Conservation (phyloP, 1,140 invertebrate genomes). For the Hypothenemus hampei region DNA sequence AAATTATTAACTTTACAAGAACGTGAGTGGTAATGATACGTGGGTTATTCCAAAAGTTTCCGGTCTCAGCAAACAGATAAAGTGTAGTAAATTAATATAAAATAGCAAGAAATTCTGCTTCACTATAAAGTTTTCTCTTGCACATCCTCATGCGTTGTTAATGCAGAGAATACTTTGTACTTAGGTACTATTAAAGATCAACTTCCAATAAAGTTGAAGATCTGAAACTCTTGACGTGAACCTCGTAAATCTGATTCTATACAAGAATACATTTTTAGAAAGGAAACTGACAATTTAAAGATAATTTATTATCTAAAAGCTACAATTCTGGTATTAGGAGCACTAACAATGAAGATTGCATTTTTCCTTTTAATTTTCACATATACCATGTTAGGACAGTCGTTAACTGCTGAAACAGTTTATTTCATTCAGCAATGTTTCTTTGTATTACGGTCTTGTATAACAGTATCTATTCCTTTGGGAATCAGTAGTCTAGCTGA, state of each 20-base stretch:
- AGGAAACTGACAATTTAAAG: slow-evolving; percentile 34
- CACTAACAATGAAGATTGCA: slow-evolving; percentile 62
- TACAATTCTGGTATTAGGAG: slow-evolving; percentile 35
- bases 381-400: slow-evolving; percentile 61
- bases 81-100: too few species aligned
- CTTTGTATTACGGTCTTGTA: slow-evolving; percentile 63
- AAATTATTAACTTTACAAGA: slow-evolving; percentile 49
- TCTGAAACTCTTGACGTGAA: too few species aligned
- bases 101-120: too few species aligned
- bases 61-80: too few species aligned
- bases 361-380: slow-evolving; percentile 57
- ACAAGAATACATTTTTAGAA: slow-evolving; percentile 25
- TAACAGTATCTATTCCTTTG: slow-evolving; percentile 70
- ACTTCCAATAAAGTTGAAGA: too few species aligned
- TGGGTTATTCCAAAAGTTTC: too few species aligned
- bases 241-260: not conserved
- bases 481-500: slow-evolving; percentile 57
- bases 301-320: slow-evolving; percentile 37
- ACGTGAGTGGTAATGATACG: too few species aligned
- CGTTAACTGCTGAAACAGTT: slow-evolving; percentile 69
- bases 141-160: too few species aligned
- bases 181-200: too few species aligned
- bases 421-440: slow-evolving; percentile 72
- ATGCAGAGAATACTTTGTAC: too few species aligned
- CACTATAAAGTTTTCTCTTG: too few species aligned